Evolutionary conservation across 2,888 invertebrate genomes (phyloP), one percentile per base, ranked within the genome.

Genomic region (Ichneumoninae sp.): DNA sequence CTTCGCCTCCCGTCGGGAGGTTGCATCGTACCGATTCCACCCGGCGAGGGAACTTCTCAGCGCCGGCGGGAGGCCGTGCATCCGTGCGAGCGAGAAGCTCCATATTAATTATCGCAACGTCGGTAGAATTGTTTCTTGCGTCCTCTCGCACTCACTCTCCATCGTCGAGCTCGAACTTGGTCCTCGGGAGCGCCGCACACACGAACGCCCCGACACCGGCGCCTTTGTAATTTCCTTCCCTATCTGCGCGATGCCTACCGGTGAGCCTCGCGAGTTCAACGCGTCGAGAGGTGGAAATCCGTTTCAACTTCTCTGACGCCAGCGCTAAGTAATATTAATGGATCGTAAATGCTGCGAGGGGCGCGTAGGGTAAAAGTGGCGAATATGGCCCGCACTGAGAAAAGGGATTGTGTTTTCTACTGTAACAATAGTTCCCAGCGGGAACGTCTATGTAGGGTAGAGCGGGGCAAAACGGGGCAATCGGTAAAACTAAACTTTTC

Each of bases 241-340:
- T 68, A 77, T 57, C 65, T 70, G 22, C 65, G 70, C 50, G 54
- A 74, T 40, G 66, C 47, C 63, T 26, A 57, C 40, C 30, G 47
- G 47, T 22, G 40, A 73, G 33, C 69, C 50, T 40, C 40, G 19
- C 63, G 13, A 50, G 79, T 71, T 70, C 52, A 63, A 40, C 63
- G 36, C 50, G 63, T 36, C n/a, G 47, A 30, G 60, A 60, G 68
- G 68, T 78, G 19, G 30, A 22, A 83, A 83, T 78, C 73, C 73
- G 73, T 74, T 83, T 69, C 66, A 73, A 74, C 74, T 50, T 69
- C 44, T 84, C 76, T 19, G 77, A 66, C 47, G 44, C 68, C 68
- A 5, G n/a, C 52, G 63, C 60, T 75, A 90, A 90, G 87, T 90
- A 88, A 90, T 90, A 90, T 90, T 89, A 90, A 90, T 90, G 90